Base-by-base conservation (phyloP, 2,113 vertebrate species). In the Anarrhichthys ocellatus region DNA sequence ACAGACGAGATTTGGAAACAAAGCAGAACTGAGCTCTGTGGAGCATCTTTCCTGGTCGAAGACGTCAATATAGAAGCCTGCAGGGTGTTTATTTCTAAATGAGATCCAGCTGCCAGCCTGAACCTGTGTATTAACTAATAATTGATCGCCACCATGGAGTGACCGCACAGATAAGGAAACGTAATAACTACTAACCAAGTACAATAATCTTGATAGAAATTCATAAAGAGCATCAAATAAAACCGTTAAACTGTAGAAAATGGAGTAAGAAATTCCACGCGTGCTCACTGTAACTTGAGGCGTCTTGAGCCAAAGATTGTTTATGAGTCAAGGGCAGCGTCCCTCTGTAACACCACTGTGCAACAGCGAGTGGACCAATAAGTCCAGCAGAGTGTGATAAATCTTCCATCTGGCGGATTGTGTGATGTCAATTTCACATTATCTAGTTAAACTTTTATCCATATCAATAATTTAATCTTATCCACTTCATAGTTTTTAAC, bases 51-150 rank as follows among this genome's bases (percentile, higher is more conserved):
- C 36, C n/a, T 20, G 18, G n/a, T 40, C 3, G 4, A 72, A 32
- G 58, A 62, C 2, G 6, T 34, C 29, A 48, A 44, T 44, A 32
- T 59, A 44, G 17, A 63, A 36, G 42, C 59, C 13, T 58, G 18
- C 18, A 10, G 56, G 69, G 15, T 32, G 18, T 76, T 64, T 38
- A 9, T 71, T n/a, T 38, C 15, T 71, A 46, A 76, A 54, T 24
- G 18, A 5, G 32, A 56, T 38, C 69, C 32, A 58, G 14, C 6
- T 29, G 32, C 44, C 66, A 11, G 44, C 9, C 34, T 71, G 50
- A 38, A 56, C n/a, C 22, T 20, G 2, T 56, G 20, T n/a, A 52
- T 52, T 22, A 38, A 7, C 32, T 24, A 54, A 56, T 5, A 54
- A 27, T 27, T 58, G 34, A 58, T 58, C 15, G 10, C 4, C 18